These are phyloP conservation scores for Atethmia centrago DNA, from an alignment of 2,888 invertebrate species.

Conservation along the genomic window DNA sequence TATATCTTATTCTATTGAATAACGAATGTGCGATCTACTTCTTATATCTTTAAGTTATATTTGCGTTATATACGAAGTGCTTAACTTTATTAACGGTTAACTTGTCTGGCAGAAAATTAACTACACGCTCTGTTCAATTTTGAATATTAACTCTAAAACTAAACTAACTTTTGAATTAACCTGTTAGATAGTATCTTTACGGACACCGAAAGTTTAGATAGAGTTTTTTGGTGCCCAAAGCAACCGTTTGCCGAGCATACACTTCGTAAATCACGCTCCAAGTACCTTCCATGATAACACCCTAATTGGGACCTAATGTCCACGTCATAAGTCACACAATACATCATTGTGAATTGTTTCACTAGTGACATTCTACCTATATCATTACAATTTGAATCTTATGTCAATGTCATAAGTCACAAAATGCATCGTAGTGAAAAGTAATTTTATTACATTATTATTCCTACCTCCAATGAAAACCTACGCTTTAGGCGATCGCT, in stretches of 20 bases:
- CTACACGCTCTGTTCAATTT: neutral
- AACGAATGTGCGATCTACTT: slow-evolving; percentile 35
- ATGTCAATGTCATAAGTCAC: neutral
- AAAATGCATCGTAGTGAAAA: slow-evolving; percentile 20
- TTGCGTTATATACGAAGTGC: slow-evolving; percentile 3
- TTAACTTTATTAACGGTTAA: no score
- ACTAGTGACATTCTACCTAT: neutral
- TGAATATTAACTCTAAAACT: no score
- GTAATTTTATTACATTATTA: slow-evolving; percentile 8
- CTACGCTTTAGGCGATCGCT: slow-evolving; percentile 34
- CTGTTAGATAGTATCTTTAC: neutral
- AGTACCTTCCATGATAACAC: slow-evolving; percentile 12
- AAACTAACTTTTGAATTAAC: no score
- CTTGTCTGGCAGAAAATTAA: neutral
- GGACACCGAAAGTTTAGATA: neutral
- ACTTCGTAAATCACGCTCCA: slow-evolving; percentile 30
- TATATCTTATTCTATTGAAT: slow-evolving; percentile 42
- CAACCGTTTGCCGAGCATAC: neutral
- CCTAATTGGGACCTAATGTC: slow-evolving; percentile 28
- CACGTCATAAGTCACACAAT: slow-evolving; percentile 31
- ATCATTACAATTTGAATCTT: slow-evolving; percentile 1
- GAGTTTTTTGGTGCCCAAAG: neutral
- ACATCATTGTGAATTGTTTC: neutral
- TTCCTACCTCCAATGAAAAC: slow-evolving; percentile 21
- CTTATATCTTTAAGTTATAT: neutral